These are phyloP conservation scores for Morelia viridis DNA, from an alignment of 2,797 vertebrate species.

Conservation along the genomic window DNA sequence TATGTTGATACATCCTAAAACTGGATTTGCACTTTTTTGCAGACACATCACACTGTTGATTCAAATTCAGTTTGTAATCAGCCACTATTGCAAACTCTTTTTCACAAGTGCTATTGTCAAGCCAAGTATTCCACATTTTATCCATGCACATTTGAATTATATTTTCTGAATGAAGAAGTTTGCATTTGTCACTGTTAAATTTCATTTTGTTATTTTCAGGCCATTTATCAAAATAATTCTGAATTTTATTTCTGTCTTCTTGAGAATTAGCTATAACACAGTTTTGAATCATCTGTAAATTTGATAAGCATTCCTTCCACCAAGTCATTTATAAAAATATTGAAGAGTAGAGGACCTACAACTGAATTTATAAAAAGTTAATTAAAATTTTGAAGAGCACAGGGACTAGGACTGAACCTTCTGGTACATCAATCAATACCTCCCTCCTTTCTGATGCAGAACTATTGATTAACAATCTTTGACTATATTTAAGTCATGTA, in stretches of 20 bases:
- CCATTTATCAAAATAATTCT: neutral
- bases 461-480: neutral
- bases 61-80: neutral
- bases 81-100: neutral
- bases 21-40: neutral
- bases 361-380: neutral
- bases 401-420: neutral
- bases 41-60: neutral
- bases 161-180: neutral
- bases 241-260: neutral
- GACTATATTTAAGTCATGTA: neutral
- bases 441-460: neutral
- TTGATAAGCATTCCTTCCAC: neutral
- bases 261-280: neutral
- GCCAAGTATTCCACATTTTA: neutral
- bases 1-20: neutral
- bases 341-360: neutral
- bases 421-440: neutral
- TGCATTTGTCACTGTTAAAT: neutral
- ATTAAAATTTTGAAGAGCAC: neutral
- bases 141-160: neutral
- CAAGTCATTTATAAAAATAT: neutral
- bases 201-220: neutral
- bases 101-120: neutral
- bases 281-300: neutral